Evolutionary conservation across 2,113 vertebrate genomes (phyloP).

Genomic region (Lota lota): DNA sequence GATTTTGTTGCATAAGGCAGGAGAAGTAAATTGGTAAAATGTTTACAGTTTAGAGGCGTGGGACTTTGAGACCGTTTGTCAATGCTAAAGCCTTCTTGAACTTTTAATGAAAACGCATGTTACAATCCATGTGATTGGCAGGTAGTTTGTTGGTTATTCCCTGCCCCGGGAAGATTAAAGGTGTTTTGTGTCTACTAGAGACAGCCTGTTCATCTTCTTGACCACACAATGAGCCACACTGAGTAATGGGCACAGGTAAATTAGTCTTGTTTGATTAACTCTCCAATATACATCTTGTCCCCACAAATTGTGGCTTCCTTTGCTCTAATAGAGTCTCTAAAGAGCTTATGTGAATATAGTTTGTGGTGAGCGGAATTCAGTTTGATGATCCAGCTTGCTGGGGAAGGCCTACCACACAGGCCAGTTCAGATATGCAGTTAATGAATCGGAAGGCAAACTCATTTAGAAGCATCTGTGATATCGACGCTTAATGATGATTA

Average conservation of each 20-base stretch:
- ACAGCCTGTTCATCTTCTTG: conserved; percentile 44
- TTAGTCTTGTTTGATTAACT: conserved; percentile 56
- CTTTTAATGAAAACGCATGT: conserved; percentile 56
- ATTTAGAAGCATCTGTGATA: conserved; percentile 30
- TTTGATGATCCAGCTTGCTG: conserved; percentile 14
- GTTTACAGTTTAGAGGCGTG: conserved; percentile 35
- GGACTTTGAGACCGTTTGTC: conserved; percentile 33
- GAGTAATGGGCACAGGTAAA: conserved; percentile 49
- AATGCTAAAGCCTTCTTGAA: conserved; percentile 36
- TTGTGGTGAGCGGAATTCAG: conserved; percentile 14
- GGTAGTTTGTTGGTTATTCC: conserved; percentile 29
- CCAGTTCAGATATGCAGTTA: conserved; percentile 34
- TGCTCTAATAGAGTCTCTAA: conserved; percentile 45
- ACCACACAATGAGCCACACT: conserved; percentile 49
- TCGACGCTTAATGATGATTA: conserved; percentile 40
- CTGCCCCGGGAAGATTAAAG: conserved; percentile 37
- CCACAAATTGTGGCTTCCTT: conserved; percentile 48
- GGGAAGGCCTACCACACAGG: conserved; percentile 22
- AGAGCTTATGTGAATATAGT: conserved; percentile 41
- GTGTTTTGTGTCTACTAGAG: conserved; percentile 31
- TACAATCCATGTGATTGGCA: conserved; percentile 52
- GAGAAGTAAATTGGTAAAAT: conserved; percentile 22
- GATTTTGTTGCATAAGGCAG: conserved; percentile 15
- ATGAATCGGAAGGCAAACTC: conserved; percentile 44
- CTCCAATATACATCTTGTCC: conserved; percentile 47